Evolutionary conservation across 2,888 invertebrate genomes (phyloP).

Genomic region (Hemaris fuciformis): DNA sequence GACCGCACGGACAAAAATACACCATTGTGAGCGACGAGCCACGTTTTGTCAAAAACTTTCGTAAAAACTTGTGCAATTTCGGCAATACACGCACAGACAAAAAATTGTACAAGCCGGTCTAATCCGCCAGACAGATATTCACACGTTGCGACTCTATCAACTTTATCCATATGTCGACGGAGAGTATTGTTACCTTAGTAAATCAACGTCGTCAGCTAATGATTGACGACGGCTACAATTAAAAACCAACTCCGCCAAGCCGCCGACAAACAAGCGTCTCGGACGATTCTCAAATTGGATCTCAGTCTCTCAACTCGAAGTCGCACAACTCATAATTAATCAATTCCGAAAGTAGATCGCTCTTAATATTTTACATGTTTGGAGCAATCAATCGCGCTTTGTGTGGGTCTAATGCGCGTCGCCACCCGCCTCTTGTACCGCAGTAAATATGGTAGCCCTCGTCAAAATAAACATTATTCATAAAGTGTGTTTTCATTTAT

Average conservation of each 20-base stretch:
- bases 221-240: conserved; percentile 59
- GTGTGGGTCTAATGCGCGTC: conserved; percentile 74
- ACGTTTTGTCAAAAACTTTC: conserved; percentile 73
- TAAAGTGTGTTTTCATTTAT: conserved; percentile 72
- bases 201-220: conserved; percentile 46
- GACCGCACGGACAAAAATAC: conserved; percentile 80
- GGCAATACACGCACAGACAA: conserved; percentile 61
- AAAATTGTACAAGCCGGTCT: conserved; percentile 33
- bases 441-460: conserved; percentile 61
- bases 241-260: conserved; percentile 55
- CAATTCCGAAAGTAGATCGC: conserved; percentile 70
- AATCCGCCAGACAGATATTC: conserved; percentile 44
- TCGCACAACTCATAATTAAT: conserved; percentile 71
- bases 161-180: conserved; percentile 38
- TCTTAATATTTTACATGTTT: conserved; percentile 66
- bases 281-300: conserved; percentile 61
- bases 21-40: conserved; percentile 65
- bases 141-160: conserved; percentile 42
- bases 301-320: conserved; percentile 45
- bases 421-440: conserved; percentile 52
- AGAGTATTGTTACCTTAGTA: conserved; percentile 41
- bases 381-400: conserved; percentile 70
- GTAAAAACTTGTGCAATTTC: conserved; percentile 77
- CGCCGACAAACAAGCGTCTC: conserved; percentile 58
- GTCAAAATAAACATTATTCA: conserved; percentile 77